Conservation (phyloP, 2,888 invertebrate genomes). For the Pelosia muscerda region DNA sequence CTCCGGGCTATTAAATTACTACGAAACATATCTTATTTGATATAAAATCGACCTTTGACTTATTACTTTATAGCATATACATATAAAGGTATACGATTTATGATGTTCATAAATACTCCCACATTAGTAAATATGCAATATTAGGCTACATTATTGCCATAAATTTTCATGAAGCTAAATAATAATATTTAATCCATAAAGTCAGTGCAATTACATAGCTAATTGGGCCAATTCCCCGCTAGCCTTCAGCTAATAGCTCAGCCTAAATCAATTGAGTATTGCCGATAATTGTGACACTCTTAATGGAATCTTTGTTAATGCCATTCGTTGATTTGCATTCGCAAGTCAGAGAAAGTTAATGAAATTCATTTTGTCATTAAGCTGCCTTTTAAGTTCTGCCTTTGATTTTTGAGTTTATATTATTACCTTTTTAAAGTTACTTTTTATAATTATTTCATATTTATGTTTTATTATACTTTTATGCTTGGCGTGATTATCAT, state of each 20-base stretch:
- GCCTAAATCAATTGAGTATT: slow-evolving; percentile 58
- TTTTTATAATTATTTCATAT: too few species aligned
- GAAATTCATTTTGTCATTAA: slow-evolving; percentile 8
- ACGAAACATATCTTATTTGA: too few species aligned
- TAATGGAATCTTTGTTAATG: slow-evolving; percentile 54
- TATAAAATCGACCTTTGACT: too few species aligned
- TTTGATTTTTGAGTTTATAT: not conserved
- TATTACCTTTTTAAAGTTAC: not conserved
- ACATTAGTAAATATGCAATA: not conserved
- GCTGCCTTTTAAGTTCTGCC: not conserved
- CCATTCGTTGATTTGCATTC: slow-evolving; percentile 32
- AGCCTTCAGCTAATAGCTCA: slow-evolving; percentile 50
- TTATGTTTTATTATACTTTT: too few species aligned
- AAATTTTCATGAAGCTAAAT: slow-evolving; percentile 49
- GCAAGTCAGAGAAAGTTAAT: not conserved
- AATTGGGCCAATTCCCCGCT: slow-evolving; percentile 51
- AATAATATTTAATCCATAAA: slow-evolving; percentile 43
- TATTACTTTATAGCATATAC: too few species aligned
- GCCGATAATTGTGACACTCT: slow-evolving; percentile 51
- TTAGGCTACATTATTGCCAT: slow-evolving; percentile 26
- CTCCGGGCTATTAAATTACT: too few species aligned
- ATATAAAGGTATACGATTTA: too few species aligned
- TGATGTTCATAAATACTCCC: not conserved
- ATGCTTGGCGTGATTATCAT: too few species aligned
- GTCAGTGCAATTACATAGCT: slow-evolving; percentile 45